Base-by-base conservation (phyloP, 2,888 invertebrate genomes). In the Chrysodeixis includens region DNA sequence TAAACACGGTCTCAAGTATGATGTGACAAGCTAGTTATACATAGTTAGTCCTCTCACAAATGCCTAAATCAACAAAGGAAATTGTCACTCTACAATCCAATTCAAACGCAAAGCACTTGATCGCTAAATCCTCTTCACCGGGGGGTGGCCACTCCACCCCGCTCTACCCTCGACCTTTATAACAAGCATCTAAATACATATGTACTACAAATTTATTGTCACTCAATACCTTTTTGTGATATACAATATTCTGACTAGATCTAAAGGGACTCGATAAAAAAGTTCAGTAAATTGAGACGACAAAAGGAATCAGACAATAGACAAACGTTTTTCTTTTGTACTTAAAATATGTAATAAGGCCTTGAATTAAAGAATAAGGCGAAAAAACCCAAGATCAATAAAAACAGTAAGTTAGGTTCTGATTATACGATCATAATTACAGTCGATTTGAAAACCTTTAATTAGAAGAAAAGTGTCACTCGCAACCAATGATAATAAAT, bases 31-130 rank as follows among this genome's bases (percentile, higher is more conserved):
- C 56, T 55, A 55, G 18, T 30, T 7, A 0, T 46, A 20, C 30
- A n/a, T n/a, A 12, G 12, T 44, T 35, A 18, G 46, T 52, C 57
- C 40, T 40, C 30, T 26, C 60, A 56, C 66, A 67, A 49, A 76
- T 63, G 66, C 76, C 54, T 53, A 18, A 58, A 67, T 61, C 74
- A 74, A 76, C 74, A 74, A 67, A 76, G 74, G 76, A 74, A 76
- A 76, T 71, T 61, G 76, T 76, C 76, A 62, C 72, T 72, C 62
- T 61, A 46, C 56, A 59, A 72, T 52, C 53, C 68, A 76, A 64
- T 74, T 64, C 59, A 56, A 64, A 52, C 44, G 56, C 55, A 40
- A 49, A 67, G 68, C 63, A 76, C 73, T 74, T 76, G 77, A 74
- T 76, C 63, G 56, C 68, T 74, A 62, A 76, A 64, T 68, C 68